Evolutionary conservation across 2,797 vertebrate species (phyloP), one percentile per base, ranked within the genome.

Genomic region (Eulemur albifrons): DNA sequence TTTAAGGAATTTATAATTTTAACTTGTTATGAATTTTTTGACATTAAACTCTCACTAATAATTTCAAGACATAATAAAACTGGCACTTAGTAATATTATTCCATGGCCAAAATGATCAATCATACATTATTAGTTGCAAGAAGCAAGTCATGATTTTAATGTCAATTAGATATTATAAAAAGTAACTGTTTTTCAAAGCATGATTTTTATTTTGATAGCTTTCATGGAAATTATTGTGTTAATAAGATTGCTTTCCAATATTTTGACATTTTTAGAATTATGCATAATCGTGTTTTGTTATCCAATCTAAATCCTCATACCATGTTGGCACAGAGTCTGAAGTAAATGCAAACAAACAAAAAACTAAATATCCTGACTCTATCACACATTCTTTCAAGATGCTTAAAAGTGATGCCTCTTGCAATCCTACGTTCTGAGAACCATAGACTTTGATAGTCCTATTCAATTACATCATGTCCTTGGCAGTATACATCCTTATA

Each of bases 1-100:
- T 97, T 97, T 97, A 98, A 98, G 97, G 93, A 88, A 79, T 97
- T 98, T 98, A 96, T 98, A 93, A 97, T 97, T 98, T 98, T 97
- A 97, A 97, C 96, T 97, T 97, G 95, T 96, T 98, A 97, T 95
- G 95, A 97, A 96, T 97, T 97, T 98, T 96, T 97, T 94, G 98
- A 94, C 76, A 91, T 97, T 96, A 97, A 96, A 92, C 40, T 95
- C 95, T 98, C 96, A 97, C 76, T 95, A 97, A 97, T 97, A 98
- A 97, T 95, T 95, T 97, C 92, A 98, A 97, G 79, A 94, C 92
- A 98, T 96, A 98, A n/a, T 97, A 98, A 98, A 96, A 98, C 85
- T 97, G 97, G 95, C 93, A 98, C 96, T 92, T 97, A 94, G 94
- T 98, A 96, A 97, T 97, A 98, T 97, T 98, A 98, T 98, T 50